Evolutionary conservation across 2,113 vertebrate species (phyloP), one percentile per base, ranked within the genome.

Genomic region (Heteronetta atricapilla): DNA sequence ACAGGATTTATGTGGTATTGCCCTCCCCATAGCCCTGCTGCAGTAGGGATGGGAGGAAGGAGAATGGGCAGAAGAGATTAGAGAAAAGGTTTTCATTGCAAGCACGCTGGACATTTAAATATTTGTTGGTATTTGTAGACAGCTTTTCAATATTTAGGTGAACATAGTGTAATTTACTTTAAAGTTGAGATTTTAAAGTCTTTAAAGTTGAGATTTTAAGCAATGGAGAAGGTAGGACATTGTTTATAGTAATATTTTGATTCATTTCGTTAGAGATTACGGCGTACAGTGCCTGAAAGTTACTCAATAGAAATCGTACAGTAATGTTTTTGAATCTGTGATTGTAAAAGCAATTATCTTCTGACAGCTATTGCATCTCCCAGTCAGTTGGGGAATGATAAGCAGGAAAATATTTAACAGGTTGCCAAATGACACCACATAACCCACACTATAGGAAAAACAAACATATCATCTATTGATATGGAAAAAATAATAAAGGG

Each of bases 31-130:
- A 3, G 5, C 50, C 23, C 42, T 70, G 63, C 38, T 48, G 34
- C 42, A 0, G 1, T 13, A 60, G 40, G 33, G 60, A 4, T 70
- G 69, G 64, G 50, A 36, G 34, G 81, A 63, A 58, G 50, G 40
- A 21, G 36, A 50, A 23, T 5, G 8, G 25, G 46, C 31, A 14
- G 11, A 59, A 78, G 73, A 80, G 44, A 11, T n/a, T 0, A 50
- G 85, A 38, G 58, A 50, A 91, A 59, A 67, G 74, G 15, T 82
- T 81, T 88, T 90, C 90, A 67, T 90, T 96, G 68, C 74, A 87
- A 77, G 69, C 67, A 2, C 33, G 25, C 22, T 25, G 68, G 29
- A 8, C n/a, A 6, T 34, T 40, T 5, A 33, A 78, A 33, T 89
- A 68, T 46, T 70, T 69, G 17, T 29, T 83, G 55, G 33, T 22